phyloP scores from a whole-genome alignment of 2,888 invertebrate genomes.

The Yponomeuta evonymella region DNA sequence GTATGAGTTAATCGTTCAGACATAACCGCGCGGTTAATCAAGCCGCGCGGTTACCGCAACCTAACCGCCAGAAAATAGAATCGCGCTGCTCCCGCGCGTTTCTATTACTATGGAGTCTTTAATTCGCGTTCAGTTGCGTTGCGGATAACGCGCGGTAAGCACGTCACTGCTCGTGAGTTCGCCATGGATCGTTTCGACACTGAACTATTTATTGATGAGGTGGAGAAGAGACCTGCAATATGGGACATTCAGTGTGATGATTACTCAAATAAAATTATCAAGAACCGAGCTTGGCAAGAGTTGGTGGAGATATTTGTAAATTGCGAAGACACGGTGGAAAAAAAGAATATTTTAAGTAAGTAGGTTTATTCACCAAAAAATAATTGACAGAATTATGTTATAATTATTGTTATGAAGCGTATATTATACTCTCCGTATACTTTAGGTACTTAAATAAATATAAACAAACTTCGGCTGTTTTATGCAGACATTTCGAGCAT shows the following conservation, averaged over 20 bases:
- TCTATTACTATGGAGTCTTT: constrained; percentile 18
- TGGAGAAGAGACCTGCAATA: constrained; percentile 28
- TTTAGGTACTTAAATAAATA: constrained; percentile 14
- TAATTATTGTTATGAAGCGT: constrained; percentile 8
- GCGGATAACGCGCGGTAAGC: constrained; percentile 25
- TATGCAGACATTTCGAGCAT: constrained; percentile 14
- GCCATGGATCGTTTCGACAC: constrained; percentile 28
- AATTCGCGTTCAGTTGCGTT: constrained; percentile 19
- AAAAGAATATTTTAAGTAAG: constrained; percentile 25
- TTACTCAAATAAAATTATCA: constrained; percentile 28
- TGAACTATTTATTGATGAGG: constrained; percentile 27
- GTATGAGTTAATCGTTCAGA: constrained; percentile 20
- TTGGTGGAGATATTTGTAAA: constrained; percentile 22
- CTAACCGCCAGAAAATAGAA: constrained; percentile 21
- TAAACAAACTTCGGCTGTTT: constrained; percentile 13
- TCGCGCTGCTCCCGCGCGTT: constrained; percentile 15
- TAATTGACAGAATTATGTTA: constrained; percentile 9
- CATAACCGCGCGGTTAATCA: constrained; percentile 19
- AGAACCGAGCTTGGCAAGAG: constrained; percentile 27
- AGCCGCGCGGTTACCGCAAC: constrained; percentile 20
- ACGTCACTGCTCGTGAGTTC: constrained; percentile 19
- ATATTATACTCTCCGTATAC: constrained; percentile 9
- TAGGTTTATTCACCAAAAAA: constrained; percentile 20
- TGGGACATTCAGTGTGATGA: constrained; percentile 26
- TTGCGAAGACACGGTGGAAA: constrained; percentile 17